phyloP scores from a whole-genome alignment of 2,888 invertebrate genomes.

The Antheraea yamamai region DNA sequence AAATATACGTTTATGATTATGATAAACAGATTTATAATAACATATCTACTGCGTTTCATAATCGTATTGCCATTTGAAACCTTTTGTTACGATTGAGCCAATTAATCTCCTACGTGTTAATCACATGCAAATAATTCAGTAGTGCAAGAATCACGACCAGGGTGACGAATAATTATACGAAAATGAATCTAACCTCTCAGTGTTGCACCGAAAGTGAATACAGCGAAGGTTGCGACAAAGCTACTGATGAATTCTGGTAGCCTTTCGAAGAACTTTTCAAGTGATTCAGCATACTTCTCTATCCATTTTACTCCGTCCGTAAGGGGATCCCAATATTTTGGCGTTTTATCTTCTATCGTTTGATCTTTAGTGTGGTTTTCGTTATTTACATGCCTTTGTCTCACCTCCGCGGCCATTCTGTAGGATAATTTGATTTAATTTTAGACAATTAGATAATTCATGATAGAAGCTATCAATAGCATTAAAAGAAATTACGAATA shows the following conservation, averaged over 20 bases:
- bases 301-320: conserved; percentile 83
- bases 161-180: not conserved
- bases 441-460: not conserved
- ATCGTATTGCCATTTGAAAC: too few relatives aligned
- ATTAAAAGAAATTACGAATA: too few relatives aligned
- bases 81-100: too few relatives aligned
- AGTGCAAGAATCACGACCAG: not conserved
- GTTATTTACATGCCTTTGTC: conserved; percentile 36
- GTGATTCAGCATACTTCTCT: conserved; percentile 77
- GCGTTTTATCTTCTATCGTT: conserved; percentile 30
- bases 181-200: conserved; percentile 75
- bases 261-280: conserved; percentile 81
- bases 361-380: conserved; percentile 24
- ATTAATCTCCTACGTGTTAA: not conserved
- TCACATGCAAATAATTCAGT: not conserved
- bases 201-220: conserved; percentile 84
- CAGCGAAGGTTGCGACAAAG: conserved; percentile 81
- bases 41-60: not conserved
- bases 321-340: conserved; percentile 76
- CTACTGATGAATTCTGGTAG: conserved; percentile 80
- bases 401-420: conserved; percentile 33
- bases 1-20: not conserved
- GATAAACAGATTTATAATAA: not conserved
- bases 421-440: not conserved
- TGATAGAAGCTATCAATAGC: too few relatives aligned